phyloP scores from a whole-genome alignment of 2,888 invertebrate species.

The Cheilosia scutellata region DNA sequence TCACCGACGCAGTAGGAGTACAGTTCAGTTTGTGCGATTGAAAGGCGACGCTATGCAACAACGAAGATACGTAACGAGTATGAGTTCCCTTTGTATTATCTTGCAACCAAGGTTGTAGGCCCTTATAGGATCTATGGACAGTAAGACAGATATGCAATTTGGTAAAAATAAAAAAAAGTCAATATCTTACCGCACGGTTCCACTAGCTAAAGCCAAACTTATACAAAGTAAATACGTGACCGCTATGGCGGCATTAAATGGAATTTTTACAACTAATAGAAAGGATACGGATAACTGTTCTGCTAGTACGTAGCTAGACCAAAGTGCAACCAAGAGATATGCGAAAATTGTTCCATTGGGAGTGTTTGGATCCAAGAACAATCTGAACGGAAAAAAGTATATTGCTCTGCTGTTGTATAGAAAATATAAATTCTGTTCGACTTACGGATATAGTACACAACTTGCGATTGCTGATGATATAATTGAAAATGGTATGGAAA shows the following conservation, averaged over 20 bases:
- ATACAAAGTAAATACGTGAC: conserved; percentile 92
- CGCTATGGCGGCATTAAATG: conserved; percentile 90
- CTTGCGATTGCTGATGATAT: conserved; percentile 89
- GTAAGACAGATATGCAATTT: conserved; percentile 6
- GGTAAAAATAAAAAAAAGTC: neutral
- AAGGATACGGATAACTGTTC: conserved; percentile 94
- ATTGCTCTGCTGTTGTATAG: neutral
- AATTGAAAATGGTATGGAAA: conserved; percentile 93
- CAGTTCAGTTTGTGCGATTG: conserved; percentile 85
- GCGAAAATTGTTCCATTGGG: conserved; percentile 85
- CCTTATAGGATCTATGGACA: conserved; percentile 87
- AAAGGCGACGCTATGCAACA: conserved; percentile 90
- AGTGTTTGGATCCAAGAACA: conserved; percentile 81
- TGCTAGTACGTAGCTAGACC: conserved; percentile 93
- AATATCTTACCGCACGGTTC: conserved; percentile 88
- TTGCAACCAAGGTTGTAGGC: conserved; percentile 92
- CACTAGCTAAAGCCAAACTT: conserved; percentile 89
- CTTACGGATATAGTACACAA: conserved; percentile 90
- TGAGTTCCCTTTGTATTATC: conserved; percentile 92
- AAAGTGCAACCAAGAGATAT: conserved; percentile 89
- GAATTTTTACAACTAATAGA: conserved; percentile 91
- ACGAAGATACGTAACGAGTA: conserved; percentile 91
- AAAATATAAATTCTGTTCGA: conserved; percentile 58
- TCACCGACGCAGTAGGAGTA: conserved; percentile 83
- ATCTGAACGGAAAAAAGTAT: conserved; percentile 62